Evolutionary conservation across 2,888 invertebrate genomes (phyloP).

Genomic region (Chironomus tentans): DNA sequence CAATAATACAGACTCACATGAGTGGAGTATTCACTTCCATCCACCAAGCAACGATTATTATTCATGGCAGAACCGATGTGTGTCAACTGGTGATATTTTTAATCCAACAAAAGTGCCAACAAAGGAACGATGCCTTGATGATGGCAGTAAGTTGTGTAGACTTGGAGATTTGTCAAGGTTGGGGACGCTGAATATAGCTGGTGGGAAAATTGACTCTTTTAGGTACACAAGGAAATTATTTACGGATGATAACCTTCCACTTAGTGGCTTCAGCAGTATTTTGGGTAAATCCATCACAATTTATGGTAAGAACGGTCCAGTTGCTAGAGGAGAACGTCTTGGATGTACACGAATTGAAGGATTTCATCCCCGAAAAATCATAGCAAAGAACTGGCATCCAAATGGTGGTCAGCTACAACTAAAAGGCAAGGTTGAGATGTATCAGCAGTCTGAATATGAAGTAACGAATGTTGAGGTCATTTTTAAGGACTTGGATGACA

Average conservation of each 20-base stretch:
- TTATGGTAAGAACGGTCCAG: constrained; percentile 79
- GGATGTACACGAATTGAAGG: constrained; percentile 79
- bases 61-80: constrained; percentile 78
- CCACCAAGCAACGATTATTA: constrained; percentile 81
- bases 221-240: constrained; percentile 63
- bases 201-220: constrained; percentile 55
- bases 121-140: constrained; percentile 49
- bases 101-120: constrained; percentile 67
- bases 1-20: constrained; percentile 63
- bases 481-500: constrained; percentile 59
- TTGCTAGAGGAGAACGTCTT: constrained; percentile 77
- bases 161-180: constrained; percentile 73
- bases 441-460: constrained; percentile 81
- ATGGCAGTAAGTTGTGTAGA: constrained; percentile 53
- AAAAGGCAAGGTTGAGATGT: constrained; percentile 68
- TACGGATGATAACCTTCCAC: constrained; percentile 65
- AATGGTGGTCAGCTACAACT: constrained; percentile 59
- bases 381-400: constrained; percentile 80
- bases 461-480: constrained; percentile 67
- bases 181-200: constrained; percentile 63
- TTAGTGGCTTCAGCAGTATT: constrained; percentile 65
- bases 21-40: constrained; percentile 75
- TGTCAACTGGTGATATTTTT: constrained; percentile 65
- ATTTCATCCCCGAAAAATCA: constrained; percentile 69
- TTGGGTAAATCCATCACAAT: constrained; percentile 77